Percentiles rank a stretch among this genome's conserved stretches.
phyloP scores from a whole-genome alignment of 2,113 vertebrate species.

The Athene noctua region DNA sequence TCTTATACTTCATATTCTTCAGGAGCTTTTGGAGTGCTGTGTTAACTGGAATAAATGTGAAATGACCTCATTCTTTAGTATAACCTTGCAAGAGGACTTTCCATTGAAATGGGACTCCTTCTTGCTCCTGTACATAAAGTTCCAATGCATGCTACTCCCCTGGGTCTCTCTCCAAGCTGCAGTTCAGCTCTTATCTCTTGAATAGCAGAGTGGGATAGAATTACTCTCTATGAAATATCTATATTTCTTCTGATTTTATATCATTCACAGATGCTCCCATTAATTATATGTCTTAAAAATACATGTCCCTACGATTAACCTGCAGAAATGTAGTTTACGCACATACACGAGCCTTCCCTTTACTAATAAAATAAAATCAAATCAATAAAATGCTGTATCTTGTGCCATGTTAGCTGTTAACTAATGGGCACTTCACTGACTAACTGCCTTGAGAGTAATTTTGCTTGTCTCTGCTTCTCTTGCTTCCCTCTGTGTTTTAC shows the following conservation, averaged over 20 bases:
- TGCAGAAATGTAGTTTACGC: neutral
- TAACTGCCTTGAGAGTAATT: neutral
- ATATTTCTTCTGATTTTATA: conserved; percentile 6
- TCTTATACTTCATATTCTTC: neutral
- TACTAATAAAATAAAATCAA: neutral
- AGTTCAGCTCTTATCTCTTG: conserved; percentile 34
- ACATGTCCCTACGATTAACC: neutral
- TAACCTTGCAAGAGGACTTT: conserved; percentile 32
- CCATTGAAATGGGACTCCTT: neutral
- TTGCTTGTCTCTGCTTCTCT: neutral
- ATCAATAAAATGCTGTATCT: neutral
- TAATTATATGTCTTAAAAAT: conserved; percentile 12
- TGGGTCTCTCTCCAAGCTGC: neutral
- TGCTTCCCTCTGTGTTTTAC: neutral
- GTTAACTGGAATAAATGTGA: neutral
- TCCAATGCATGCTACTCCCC: neutral
- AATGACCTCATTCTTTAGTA: conserved; percentile 12
- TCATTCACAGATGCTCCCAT: neutral
- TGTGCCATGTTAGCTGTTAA: neutral
- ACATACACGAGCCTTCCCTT: neutral
- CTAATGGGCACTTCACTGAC: neutral
- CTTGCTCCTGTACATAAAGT: conserved; percentile 13
- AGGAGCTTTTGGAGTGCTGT: neutral
- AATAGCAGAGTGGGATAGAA: neutral
- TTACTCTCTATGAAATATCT: neutral